phyloP scores from a whole-genome alignment of 2,797 vertebrate species.

The Bryconaethiops microstoma region DNA sequence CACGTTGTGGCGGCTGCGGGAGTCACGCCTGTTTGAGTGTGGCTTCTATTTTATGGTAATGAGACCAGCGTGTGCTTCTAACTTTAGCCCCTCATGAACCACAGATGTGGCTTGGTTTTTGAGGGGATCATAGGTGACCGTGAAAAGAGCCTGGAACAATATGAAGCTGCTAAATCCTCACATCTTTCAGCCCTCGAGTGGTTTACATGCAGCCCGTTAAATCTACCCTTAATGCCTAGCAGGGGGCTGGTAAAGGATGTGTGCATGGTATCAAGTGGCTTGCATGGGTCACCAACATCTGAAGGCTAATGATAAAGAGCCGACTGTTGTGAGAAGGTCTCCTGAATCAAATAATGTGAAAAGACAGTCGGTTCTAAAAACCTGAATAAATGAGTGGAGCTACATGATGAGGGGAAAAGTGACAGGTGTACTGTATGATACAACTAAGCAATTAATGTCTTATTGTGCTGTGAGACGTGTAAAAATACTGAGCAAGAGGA shows the following conservation, averaged over 20 bases:
- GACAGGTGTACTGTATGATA: no score
- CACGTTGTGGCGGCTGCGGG: slow-evolving; percentile 53
- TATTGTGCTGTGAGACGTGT: no score
- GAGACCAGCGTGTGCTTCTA: slow-evolving; percentile 75
- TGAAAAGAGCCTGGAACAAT: slow-evolving; percentile 53
- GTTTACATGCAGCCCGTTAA: not conserved
- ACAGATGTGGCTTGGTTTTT: slow-evolving; percentile 71
- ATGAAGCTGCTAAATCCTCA: slow-evolving; percentile 54
- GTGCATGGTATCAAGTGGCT: not conserved
- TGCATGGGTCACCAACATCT: not conserved
- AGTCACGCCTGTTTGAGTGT: slow-evolving; percentile 67
- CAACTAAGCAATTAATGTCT: no score
- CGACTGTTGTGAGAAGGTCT: not conserved
- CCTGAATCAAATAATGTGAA: not conserved
- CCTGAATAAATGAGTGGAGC: no score
- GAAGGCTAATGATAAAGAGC: not conserved
- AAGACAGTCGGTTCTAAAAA: no score
- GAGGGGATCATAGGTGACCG: slow-evolving; percentile 64
- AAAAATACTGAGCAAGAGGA: no score
- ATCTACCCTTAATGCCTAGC: not conserved
- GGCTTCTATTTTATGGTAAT: slow-evolving; percentile 72
- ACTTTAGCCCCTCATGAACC: slow-evolving; percentile 70
- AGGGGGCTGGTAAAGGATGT: not conserved
- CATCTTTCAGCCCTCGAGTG: slow-evolving; percentile 47
- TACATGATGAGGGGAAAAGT: no score